Conservation (phyloP, 2,888 invertebrate genomes). For the Erpobdella octoculata region DNA sequence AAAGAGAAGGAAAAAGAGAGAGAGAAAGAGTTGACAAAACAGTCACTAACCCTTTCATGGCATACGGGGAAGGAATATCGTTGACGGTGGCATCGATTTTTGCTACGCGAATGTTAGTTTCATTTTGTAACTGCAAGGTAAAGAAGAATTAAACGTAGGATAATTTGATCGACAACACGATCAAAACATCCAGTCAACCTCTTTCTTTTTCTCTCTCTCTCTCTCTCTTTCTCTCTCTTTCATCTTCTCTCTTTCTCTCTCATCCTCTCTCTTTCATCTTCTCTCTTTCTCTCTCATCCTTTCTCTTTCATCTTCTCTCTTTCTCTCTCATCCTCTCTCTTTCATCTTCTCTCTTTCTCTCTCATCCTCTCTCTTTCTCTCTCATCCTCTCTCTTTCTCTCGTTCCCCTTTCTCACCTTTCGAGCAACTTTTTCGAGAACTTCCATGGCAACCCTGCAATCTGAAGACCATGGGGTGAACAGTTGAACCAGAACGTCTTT, state of each 20-base stretch:
- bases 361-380: too few relatives aligned
- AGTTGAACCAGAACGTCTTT: slow-evolving; percentile 27
- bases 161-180: neutral
- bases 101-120: slow-evolving; percentile 10
- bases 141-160: neutral
- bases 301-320: too few relatives aligned
- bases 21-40: too few relatives aligned
- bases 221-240: neutral
- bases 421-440: slow-evolving; percentile 25
- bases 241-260: neutral
- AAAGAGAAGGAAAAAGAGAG: too few relatives aligned
- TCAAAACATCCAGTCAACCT: neutral
- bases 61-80: slow-evolving; percentile 20
- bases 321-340: too few relatives aligned
- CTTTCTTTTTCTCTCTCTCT: neutral
- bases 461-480: slow-evolving; percentile 24
- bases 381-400: too few relatives aligned
- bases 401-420: slow-evolving; percentile 10
- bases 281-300: too few relatives aligned
- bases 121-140: slow-evolving; percentile 16
- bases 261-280: neutral
- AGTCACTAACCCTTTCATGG: slow-evolving; percentile 24
- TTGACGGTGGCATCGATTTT: slow-evolving; percentile 27
- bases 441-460: slow-evolving; percentile 18
- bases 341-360: too few relatives aligned